Percentiles rank a stretch among this genome's conserved stretches.
phyloP scores from a whole-genome alignment of 2,113 vertebrate species.

The Pteruthius melanotis region DNA sequence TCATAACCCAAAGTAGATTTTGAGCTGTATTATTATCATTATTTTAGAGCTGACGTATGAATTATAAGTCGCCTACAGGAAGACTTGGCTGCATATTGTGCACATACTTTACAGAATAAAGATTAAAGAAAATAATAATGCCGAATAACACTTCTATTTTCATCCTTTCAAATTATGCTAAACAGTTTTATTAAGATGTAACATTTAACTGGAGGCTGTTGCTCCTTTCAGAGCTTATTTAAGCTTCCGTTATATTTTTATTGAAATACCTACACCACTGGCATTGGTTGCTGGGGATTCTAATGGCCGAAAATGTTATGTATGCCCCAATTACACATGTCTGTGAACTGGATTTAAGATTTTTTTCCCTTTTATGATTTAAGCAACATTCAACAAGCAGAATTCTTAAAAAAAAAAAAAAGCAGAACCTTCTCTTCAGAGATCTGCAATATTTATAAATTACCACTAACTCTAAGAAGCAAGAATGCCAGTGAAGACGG shows the following conservation, averaged over 20 bases:
- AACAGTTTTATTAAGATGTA: conserved; percentile 47
- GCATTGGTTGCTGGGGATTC: not conserved
- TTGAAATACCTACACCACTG: conserved; percentile 15
- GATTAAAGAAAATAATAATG: conserved; percentile 29
- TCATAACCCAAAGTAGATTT: not conserved
- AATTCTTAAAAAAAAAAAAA: not conserved
- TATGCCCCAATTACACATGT: not conserved
- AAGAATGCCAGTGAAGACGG: not conserved
- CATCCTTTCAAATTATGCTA: conserved; percentile 49
- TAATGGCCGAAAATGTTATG: not conserved
- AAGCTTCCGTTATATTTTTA: conserved; percentile 51
- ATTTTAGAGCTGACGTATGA: not conserved
- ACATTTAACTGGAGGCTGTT: conserved; percentile 52
- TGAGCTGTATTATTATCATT: conserved; percentile 1
- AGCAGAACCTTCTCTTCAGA: not conserved
- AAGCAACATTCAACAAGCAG: not conserved
- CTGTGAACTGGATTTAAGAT: not conserved
- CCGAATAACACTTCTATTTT: conserved; percentile 48
- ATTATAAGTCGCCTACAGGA: not conserved
- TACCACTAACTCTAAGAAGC: not conserved
- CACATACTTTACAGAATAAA: not conserved
- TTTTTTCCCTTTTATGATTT: not conserved
- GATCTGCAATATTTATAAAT: not conserved
- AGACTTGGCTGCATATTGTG: not conserved
- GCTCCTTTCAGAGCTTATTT: conserved; percentile 35